Base-by-base conservation (phyloP, 2,888 invertebrate genomes). In the Eupithecia pulchellata region DNA sequence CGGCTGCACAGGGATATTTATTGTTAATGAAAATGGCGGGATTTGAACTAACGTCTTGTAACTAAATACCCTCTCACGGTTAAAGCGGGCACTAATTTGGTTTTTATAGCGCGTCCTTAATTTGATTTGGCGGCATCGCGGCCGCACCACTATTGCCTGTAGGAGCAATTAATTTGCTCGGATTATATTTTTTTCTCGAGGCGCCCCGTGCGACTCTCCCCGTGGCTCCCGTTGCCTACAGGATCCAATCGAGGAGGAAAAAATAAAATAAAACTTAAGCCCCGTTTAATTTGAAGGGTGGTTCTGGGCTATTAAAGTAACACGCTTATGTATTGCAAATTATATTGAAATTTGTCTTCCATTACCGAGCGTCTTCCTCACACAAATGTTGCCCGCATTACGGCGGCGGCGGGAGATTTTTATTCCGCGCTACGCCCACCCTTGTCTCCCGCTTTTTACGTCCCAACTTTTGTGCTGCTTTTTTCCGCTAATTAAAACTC, bases 271-370 rank as follows among this genome's bases (percentile, higher is more conserved):
- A 93, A 93, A 93, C 93, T 94, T 94, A 94, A 94, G 94, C 94
- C 91, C 91, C 93, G 93, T 94, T 94, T 94, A 94, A 94, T 94
- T 94, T 94, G 94, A 93, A 92, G 94, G 94, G 94, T 93, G 94
- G 94, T 94, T 94, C 94, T 92, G 94, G 94, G 91, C 94, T 94
- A 94, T 94, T 94, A 94, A 94, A 94, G 93, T 94, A 94, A 94
- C 93, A 94, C 94, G 94, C 94, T 94, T 94, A 94, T 94, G 94
- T 94, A 94, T 94, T 94, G 94, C 93, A 94, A 94, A 94, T 94
- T 94, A 94, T 94, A 94, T 94, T 94, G 94, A 94, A 94, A 94
- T 94, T 94, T 94, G 94, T 94, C 94, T 94, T 94, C 94, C 93
- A 94, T 94, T 94, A 93, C 93, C 89, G 91, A 89, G 91, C 90